Conservation (phyloP, 2,888 invertebrate genomes). For the Vandiemenella viatica region DNA sequence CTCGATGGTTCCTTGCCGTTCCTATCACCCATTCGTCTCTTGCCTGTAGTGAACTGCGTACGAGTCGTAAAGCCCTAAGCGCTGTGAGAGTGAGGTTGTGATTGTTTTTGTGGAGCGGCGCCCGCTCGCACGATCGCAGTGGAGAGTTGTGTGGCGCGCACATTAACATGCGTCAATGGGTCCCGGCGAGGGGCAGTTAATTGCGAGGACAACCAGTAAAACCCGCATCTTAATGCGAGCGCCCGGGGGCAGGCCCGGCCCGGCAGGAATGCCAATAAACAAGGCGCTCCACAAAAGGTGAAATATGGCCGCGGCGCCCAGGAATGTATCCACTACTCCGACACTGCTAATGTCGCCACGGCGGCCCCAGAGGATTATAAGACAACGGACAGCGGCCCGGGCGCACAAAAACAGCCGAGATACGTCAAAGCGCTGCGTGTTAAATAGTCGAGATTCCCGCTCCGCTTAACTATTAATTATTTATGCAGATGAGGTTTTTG, state of each 20-base stretch:
- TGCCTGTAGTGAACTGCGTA: too few relatives aligned
- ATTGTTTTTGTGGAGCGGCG: too few relatives aligned
- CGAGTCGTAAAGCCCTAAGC: too few relatives aligned
- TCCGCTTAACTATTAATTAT: neutral
- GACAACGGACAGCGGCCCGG: neutral
- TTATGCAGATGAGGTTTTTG: neutral
- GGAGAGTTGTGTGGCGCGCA: too few relatives aligned
- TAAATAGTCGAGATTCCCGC: neutral
- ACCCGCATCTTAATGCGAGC: neutral
- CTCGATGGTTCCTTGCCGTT: too few relatives aligned
- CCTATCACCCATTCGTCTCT: too few relatives aligned
- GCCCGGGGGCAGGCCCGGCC: neutral
- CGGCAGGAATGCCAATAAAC: conserved; percentile 17
- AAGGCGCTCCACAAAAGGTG: conserved; percentile 15
- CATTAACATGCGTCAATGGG: too few relatives aligned
- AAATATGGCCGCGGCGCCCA: conserved; percentile 13
- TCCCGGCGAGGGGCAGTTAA: too few relatives aligned
- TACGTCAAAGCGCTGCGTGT: neutral
- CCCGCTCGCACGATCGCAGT: too few relatives aligned
- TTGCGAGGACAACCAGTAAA: neutral
- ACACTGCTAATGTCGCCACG: neutral
- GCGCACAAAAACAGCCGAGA: neutral
- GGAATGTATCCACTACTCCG: conserved; percentile 9
- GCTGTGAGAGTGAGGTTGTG: too few relatives aligned
- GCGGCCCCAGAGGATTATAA: neutral